Evolutionary conservation across 2,888 invertebrate genomes (phyloP), one percentile per base, ranked within the genome.

Genomic region (Epinotia ramella): DNA sequence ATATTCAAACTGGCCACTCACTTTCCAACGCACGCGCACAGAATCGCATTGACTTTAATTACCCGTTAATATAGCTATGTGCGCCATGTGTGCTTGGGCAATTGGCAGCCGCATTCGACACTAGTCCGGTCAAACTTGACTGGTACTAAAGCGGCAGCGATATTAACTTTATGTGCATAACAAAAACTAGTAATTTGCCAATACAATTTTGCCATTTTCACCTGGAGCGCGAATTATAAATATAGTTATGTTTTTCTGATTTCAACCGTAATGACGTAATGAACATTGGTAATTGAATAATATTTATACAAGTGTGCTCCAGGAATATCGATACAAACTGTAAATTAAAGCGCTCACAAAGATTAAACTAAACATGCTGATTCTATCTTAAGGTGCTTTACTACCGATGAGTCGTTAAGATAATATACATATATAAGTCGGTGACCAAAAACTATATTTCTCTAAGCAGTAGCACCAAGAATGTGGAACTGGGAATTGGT

Each of bases 1-100:
- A 89, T 90, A 91, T 90, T 86, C 86, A 88, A 87, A 84, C 84
- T 81, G 84, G 83, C 90, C 89, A 89, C 88, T 92, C 89, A 89
- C 91, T 92, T 90, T 91, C 90, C 86, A 88, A 85, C 87, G 89
- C 81, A 83, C 83, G 86, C 89, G 87, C 85, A 84, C 84, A 80
- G 87, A 85, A 88, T 88, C 80, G 84, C 88, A 88, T 88, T 86
- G 86, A 87, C 86, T 89, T 77, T 89, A 86, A 89, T 89, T 89
- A 88, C 81, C 81, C 65, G 71, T 76, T 72, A 76, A 72, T 76
- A 72, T 67, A 72, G 71, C 75, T 71, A 71, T 75, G 70, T 62
- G 66, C 33, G 66, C 75, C 75, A 72, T 76, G 76, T 76, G 76
- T 67, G 76, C 70, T 76, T 76, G 76, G 44, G 71, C 62, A 76